Evolutionary conservation across 1,140 invertebrate genomes (phyloP).

Genomic region (Microplitis mediator): DNA sequence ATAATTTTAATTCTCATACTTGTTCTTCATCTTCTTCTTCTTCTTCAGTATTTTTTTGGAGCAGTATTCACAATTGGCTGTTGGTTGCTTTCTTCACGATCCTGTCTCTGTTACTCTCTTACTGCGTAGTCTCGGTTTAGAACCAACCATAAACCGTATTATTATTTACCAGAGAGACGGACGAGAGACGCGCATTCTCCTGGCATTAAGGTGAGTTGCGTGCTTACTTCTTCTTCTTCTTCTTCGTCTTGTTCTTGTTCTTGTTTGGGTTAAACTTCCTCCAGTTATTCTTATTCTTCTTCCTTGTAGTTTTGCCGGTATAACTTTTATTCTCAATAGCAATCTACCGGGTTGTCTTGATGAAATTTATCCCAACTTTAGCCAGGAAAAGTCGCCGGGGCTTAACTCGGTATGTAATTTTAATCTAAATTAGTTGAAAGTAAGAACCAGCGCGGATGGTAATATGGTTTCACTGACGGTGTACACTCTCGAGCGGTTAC

Average conservation of each 20-base stretch:
- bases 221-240: slow-evolving; percentile 24
- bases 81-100: not conserved
- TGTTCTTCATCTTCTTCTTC: not conserved
- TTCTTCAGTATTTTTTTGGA: not conserved
- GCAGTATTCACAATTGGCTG: too few relatives aligned
- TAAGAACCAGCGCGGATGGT: not conserved
- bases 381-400: not conserved
- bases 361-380: not conserved
- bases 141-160: not conserved
- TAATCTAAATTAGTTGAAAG: too few relatives aligned
- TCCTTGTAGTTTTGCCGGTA: not conserved
- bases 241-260: slow-evolving; percentile 3
- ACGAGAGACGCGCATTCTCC: slow-evolving; percentile 31
- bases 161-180: slow-evolving; percentile 13
- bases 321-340: slow-evolving; percentile 1
- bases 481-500: not conserved
- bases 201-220: slow-evolving; percentile 34
- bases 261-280: slow-evolving; percentile 4
- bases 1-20: not conserved
- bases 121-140: not conserved
- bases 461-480: slow-evolving; percentile 5
- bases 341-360: slow-evolving; percentile 25
- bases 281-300: not conserved
- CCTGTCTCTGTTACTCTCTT: not conserved
- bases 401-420: too few relatives aligned